Conservation (phyloP, 2,113 vertebrate genomes). For the Trachemys scripta region DNA sequence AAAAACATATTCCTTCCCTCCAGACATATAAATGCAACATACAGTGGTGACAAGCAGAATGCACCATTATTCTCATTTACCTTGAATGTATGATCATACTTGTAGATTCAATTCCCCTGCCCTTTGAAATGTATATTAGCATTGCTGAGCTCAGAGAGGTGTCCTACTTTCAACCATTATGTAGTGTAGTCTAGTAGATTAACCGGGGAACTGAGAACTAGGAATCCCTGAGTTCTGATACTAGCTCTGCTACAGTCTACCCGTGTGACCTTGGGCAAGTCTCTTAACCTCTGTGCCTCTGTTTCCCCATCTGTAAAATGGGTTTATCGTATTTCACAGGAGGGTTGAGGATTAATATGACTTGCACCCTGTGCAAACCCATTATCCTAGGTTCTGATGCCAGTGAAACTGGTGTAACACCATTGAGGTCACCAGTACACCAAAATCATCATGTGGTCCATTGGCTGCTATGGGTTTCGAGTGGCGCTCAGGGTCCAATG, state of each 20-base stretch:
- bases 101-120: neutral
- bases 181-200: neutral
- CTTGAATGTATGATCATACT: neutral
- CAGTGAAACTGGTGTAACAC: neutral
- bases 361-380: neutral
- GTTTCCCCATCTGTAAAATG: neutral
- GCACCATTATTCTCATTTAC: neutral
- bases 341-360: neutral
- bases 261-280: neutral
- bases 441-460: fast-evolving
- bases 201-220: neutral
- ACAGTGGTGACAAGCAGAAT: neutral
- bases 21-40: fast-evolving
- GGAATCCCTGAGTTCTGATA: neutral
- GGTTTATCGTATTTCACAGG: neutral
- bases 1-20: neutral
- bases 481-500: neutral
- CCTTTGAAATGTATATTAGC: neutral
- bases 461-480: neutral
- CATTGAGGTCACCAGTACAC: neutral
- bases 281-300: neutral
- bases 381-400: neutral
- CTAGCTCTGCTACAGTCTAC: neutral
- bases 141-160: slow-evolving; percentile 6
- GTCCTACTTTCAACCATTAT: neutral